phyloP scores from a whole-genome alignment of 2,888 invertebrate genomes.

The Acanthoscelides obtectus region DNA sequence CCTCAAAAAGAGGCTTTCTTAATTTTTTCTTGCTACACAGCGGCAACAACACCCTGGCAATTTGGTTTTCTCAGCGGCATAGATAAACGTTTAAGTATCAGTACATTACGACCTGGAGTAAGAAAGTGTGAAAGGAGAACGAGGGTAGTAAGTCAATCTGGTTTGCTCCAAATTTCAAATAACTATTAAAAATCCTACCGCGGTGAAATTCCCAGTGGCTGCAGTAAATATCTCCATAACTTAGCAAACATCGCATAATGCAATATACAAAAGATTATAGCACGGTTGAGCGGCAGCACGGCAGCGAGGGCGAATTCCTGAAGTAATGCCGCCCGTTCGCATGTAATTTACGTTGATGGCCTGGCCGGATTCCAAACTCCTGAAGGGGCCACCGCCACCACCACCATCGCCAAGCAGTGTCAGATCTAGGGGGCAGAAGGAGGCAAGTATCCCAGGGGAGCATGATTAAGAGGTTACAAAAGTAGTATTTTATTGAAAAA shows the following conservation, averaged over 20 bases:
- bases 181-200: background rate
- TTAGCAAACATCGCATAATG: background rate
- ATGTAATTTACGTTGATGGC: background rate
- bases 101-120: too few relatives aligned
- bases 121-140: too few relatives aligned
- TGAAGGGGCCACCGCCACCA: background rate
- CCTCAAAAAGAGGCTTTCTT: too few relatives aligned
- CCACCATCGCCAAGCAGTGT: too few relatives aligned
- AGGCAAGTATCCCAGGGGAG: too few relatives aligned
- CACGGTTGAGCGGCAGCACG: background rate
- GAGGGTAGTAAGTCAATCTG: background rate
- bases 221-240: background rate
- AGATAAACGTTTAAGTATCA: too few relatives aligned
- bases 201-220: background rate
- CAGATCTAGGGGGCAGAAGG: too few relatives aligned
- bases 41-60: too few relatives aligned
- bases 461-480: too few relatives aligned
- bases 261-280: background rate
- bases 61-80: too few relatives aligned
- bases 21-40: too few relatives aligned
- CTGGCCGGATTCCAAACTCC: background rate
- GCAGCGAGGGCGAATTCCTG: background rate
- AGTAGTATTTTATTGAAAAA: too few relatives aligned
- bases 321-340: background rate
- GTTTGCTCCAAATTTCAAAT: background rate